Percentiles rank a stretch among this genome's conserved stretches.
These are phyloP conservation scores for Prenolepis imparis DNA, from an alignment of 2,888 invertebrate species.

Conservation along the genomic window DNA sequence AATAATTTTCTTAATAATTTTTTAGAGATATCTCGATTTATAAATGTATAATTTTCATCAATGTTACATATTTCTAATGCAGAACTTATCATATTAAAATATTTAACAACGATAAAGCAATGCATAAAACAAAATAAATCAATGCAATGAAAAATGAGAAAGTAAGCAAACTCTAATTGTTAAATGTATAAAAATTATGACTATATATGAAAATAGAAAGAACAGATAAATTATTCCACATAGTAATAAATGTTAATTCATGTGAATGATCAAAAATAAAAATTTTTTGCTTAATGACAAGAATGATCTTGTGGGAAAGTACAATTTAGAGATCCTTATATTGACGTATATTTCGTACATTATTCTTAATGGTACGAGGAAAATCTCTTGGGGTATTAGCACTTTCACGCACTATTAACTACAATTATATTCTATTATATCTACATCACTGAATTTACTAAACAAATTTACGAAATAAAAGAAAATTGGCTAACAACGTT, in stretches of 20 bases:
- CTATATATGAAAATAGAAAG: not conserved
- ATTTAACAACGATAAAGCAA: not conserved
- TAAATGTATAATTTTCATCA: not conserved
- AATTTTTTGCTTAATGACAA: constrained; percentile 19
- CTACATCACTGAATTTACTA: not conserved
- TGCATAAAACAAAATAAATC: not conserved
- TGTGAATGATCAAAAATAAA: not conserved
- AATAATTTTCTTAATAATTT: not conserved
- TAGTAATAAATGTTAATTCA: not conserved
- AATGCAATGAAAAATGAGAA: not conserved
- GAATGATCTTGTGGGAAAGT: constrained; percentile 6
- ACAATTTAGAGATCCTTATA: constrained; percentile 62
- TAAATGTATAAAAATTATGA: not conserved
- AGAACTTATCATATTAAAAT: not conserved
- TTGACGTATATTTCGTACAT: constrained; percentile 51
- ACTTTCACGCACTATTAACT: not conserved
- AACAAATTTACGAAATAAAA: not conserved
- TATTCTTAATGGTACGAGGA: constrained; percentile 42
- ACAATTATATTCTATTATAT: constrained; percentile 7
- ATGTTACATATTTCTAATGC: not conserved
- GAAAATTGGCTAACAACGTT: not conserved
- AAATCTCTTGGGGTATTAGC: constrained; percentile 20
- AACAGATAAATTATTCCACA: not conserved
- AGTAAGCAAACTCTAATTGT: not conserved
- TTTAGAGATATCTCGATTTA: not conserved